These are phyloP conservation scores for Oncorhynchus gorbuscha DNA, from an alignment of 2,113 vertebrate genomes.

Conservation along the genomic window DNA sequence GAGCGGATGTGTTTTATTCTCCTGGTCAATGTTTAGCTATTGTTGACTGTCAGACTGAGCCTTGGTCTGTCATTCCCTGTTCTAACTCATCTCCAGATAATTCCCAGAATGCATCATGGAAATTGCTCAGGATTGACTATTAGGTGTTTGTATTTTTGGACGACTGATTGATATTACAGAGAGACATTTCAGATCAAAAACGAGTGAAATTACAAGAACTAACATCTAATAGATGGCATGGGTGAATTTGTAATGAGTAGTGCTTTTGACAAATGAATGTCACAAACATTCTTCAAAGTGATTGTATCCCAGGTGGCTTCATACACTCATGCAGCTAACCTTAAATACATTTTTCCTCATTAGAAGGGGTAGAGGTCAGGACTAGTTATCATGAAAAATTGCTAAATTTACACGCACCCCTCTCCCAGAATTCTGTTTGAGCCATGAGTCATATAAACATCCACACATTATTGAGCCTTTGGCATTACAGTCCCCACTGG, in stretches of 20 bases:
- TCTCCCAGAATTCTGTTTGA: constrained; percentile 10
- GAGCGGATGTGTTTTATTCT: constrained; percentile 3
- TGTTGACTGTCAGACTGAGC: constrained; percentile 11
- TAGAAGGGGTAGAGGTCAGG: constrained; percentile 12
- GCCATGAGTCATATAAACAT: constrained; percentile 34
- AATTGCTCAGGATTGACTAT: constrained; percentile 41
- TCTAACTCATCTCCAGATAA: constrained; percentile 29
- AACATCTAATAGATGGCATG: constrained; percentile 22
- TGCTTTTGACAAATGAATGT: constrained; percentile 54
- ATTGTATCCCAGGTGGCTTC: constrained; percentile 35
- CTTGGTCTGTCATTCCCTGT: constrained; percentile 13
- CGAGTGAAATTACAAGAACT: constrained; percentile 37
- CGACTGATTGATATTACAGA: constrained; percentile 48
- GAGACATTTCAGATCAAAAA: constrained; percentile 46
- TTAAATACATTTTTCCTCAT: constrained; percentile 32
- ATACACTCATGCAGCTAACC: constrained; percentile 36
- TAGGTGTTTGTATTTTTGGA: constrained; percentile 26
- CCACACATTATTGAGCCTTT: constrained; percentile 39
- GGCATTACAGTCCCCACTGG: background rate
- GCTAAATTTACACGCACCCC: constrained; percentile 20
- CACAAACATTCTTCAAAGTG: constrained; percentile 27
- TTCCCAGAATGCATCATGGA: constrained; percentile 50
- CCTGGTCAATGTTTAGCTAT: background rate
- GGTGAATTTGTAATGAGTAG: constrained; percentile 53
- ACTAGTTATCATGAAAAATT: constrained; percentile 38